phyloP scores from a whole-genome alignment of 2,113 vertebrate genomes.

The Perccottus glenii region DNA sequence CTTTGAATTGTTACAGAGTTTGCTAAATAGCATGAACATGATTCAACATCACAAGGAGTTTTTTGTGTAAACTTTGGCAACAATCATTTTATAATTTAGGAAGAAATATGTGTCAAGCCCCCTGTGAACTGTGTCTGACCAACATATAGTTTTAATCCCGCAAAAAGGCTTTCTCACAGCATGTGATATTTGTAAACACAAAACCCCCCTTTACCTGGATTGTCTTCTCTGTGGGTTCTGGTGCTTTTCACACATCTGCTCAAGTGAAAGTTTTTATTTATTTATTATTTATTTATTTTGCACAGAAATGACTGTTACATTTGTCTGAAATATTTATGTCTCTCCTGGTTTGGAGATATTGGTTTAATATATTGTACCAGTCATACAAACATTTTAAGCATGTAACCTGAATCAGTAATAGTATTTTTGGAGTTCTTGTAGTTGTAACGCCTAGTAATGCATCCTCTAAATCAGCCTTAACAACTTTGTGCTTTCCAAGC shows the following conservation, averaged over 20 bases:
- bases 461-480: slow-evolving; percentile 59
- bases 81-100: slow-evolving; percentile 2
- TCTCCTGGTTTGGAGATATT: not conserved
- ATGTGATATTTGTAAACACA: slow-evolving; percentile 1
- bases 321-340: not conserved
- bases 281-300: no score
- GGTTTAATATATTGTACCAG: not conserved
- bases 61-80: slow-evolving; percentile 8
- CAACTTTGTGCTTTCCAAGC: slow-evolving; percentile 24
- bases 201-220: not conserved
- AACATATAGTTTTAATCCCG: slow-evolving; percentile 4
- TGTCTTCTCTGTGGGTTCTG: no score
- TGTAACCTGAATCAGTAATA: not conserved
- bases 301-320: no score
- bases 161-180: not conserved
- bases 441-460: not conserved
- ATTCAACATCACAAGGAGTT: not conserved
- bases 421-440: slow-evolving; percentile 3
- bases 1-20: no score
- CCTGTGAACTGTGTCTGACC: slow-evolving; percentile 23
- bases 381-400: not conserved
- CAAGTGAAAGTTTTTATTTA: no score
- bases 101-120: slow-evolving; percentile 13
- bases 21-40: not conserved
- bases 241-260: no score